Percentiles rank a stretch among this genome's conserved stretches.
Conservation (phyloP, 1,140 invertebrate species). For the Druon quercuslanigerum region DNA sequence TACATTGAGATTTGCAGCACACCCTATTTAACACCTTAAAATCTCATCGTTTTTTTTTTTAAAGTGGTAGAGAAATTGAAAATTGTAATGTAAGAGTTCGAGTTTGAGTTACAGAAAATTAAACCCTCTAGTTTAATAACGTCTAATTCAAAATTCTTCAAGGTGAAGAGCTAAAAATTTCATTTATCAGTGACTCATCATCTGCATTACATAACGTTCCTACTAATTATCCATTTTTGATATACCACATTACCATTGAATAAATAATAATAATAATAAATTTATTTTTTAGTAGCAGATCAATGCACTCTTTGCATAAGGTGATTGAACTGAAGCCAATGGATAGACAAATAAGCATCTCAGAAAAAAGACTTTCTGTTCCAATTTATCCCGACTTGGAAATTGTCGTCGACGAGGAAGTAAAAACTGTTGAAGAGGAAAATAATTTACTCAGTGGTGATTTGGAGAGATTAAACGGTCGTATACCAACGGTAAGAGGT, state of each 20-base stretch:
- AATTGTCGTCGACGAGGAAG: constrained; percentile 61
- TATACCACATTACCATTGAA: not conserved
- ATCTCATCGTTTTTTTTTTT: no score
- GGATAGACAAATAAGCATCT: constrained; percentile 59
- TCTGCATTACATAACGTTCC: no score
- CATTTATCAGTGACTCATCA: not conserved
- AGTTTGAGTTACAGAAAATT: no score
- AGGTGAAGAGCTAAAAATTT: constrained; percentile 30
- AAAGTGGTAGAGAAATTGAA: no score
- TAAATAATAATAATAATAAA: constrained; percentile 6
- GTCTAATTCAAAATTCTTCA: not conserved
- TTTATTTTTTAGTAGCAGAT: constrained; percentile 52
- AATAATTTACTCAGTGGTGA: constrained; percentile 70
- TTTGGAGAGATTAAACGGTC: constrained; percentile 66
- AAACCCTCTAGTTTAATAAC: not conserved
- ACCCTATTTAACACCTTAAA: no score
- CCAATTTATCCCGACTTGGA: constrained; percentile 69
- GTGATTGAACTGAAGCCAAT: constrained; percentile 52
- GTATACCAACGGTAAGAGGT: constrained; percentile 64
- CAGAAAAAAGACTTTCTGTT: constrained; percentile 68
- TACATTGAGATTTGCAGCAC: no score
- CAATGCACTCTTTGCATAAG: constrained; percentile 68
- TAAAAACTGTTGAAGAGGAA: constrained; percentile 67
- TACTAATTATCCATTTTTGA: no score
- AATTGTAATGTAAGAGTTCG: no score